phyloP scores from a whole-genome alignment of 2,797 vertebrate species.

The Erpetoichthys calabaricus region DNA sequence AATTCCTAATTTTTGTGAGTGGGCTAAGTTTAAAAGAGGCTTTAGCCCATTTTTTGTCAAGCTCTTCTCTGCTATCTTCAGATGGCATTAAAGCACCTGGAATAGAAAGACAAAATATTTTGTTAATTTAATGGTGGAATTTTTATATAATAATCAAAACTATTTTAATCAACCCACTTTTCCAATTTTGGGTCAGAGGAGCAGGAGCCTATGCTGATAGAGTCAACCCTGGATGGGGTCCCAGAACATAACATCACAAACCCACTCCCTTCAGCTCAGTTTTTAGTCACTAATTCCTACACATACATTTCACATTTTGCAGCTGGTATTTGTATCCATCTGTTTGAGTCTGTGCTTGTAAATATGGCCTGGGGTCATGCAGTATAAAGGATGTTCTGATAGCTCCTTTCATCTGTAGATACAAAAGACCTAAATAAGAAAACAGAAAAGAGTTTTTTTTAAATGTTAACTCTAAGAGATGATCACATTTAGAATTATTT shows the following conservation, averaged over 20 bases:
- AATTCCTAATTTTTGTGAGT: conserved; percentile 8
- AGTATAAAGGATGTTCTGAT: conserved; percentile 5
- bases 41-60: conserved; percentile 6
- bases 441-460: background rate
- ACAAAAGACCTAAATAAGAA: conserved; percentile 1
- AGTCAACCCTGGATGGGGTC: too few species aligned
- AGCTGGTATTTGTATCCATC: background rate
- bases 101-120: too few species aligned
- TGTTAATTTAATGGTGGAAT: too few species aligned
- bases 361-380: background rate
- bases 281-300: too few species aligned
- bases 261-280: too few species aligned
- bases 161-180: too few species aligned
- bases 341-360: background rate
- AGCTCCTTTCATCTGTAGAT: conserved; percentile 6
- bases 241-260: too few species aligned
- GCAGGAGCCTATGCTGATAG: too few species aligned
- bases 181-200: too few species aligned
- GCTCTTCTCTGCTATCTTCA: background rate
- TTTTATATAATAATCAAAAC: too few species aligned
- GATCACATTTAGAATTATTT: too few species aligned
- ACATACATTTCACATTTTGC: background rate
- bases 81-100: background rate
- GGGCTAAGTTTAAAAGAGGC: conserved; percentile 8
- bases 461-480: too few species aligned